Evolutionary conservation across 2,888 invertebrate species (phyloP).

Genomic region (Dryococelus australis): DNA sequence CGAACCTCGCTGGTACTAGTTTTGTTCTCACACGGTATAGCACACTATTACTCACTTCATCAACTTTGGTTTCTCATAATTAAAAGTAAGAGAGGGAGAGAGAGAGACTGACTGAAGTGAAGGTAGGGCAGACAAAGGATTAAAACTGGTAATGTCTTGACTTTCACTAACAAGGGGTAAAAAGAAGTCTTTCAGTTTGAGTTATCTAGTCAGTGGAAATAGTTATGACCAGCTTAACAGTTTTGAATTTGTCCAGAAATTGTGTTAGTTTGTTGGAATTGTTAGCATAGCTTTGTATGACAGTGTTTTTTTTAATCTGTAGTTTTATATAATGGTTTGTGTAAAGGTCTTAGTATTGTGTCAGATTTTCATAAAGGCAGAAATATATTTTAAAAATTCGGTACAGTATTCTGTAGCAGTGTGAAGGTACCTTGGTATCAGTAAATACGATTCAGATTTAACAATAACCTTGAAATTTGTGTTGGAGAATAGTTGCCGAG

Average conservation of each 20-base stretch:
- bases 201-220: not conserved
- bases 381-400: not conserved
- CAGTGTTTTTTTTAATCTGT: not conserved
- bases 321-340: not conserved
- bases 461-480: not conserved
- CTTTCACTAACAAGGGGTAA: not conserved
- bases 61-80: slow-evolving; percentile 39
- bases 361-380: not conserved
- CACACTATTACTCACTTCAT: slow-evolving; percentile 34
- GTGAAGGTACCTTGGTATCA: not conserved
- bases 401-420: not conserved
- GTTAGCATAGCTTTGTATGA: not conserved
- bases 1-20: slow-evolving; percentile 45
- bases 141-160: not conserved
- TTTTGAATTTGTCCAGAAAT: not conserved
- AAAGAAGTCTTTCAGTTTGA: not conserved
- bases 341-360: not conserved
- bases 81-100: slow-evolving; percentile 34
- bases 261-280: not conserved
- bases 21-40: slow-evolving; percentile 46
- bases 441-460: not conserved
- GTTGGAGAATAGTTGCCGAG: not conserved
- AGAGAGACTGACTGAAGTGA: not conserved
- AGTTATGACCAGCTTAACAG: not conserved
- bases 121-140: slow-evolving; percentile 7